These are phyloP conservation scores for Leucopsar rothschildi DNA, from an alignment of 2,113 vertebrate species.

Conservation along the genomic window DNA sequence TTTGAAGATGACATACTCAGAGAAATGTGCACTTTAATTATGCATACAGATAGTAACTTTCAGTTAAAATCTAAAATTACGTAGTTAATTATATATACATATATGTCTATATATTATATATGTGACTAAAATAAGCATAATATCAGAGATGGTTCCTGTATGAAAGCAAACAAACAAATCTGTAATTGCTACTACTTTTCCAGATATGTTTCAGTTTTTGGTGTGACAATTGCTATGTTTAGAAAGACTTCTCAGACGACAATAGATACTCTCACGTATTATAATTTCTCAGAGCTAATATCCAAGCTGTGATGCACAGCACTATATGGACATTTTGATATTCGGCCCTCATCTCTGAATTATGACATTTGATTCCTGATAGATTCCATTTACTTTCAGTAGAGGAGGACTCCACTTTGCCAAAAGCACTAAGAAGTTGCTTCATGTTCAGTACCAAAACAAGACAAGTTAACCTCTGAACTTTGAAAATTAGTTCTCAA, in stretches of 20 bases:
- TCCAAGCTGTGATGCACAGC: background rate
- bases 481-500: conserved; percentile 25
- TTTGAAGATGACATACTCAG: background rate
- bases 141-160: background rate
- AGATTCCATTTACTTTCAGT: background rate
- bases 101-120: background rate
- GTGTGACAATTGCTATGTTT: background rate
- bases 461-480: conserved; percentile 35
- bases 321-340: background rate
- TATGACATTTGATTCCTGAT: background rate
- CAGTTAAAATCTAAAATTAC: background rate
- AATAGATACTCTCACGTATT: background rate
- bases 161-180: background rate
- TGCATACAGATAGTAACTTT: background rate
- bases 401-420: background rate
- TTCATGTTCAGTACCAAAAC: conserved; percentile 25
- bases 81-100: background rate
- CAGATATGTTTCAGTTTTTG: background rate
- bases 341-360: background rate
- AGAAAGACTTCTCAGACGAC: background rate
- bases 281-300: background rate
- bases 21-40: background rate
- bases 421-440: conserved; percentile 8
- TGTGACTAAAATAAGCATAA: background rate
- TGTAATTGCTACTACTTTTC: background rate